Evolutionary conservation across 2,113 vertebrate species (phyloP).

Genomic region (Prolemur simus): DNA sequence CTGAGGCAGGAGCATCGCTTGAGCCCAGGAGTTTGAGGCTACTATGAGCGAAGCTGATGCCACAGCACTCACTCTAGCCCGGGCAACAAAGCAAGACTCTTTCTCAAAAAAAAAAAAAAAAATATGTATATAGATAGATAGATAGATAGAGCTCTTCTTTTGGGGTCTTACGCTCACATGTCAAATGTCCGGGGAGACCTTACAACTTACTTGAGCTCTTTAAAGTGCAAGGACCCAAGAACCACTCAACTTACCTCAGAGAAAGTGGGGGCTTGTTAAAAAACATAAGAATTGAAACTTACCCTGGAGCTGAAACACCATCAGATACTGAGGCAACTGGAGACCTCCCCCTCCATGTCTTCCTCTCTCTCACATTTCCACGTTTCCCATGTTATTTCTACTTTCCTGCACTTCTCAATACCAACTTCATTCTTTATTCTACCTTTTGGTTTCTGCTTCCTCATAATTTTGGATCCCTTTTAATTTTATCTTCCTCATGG

Average conservation of each 20-base stretch:
- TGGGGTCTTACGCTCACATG: background rate
- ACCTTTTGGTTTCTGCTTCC: background rate
- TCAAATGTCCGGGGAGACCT: background rate
- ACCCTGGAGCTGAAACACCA: background rate
- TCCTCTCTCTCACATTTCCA: background rate
- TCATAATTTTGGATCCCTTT: background rate
- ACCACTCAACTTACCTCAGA: slow-evolving; percentile 13
- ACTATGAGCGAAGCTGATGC: no score
- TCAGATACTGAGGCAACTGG: background rate
- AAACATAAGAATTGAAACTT: slow-evolving; percentile 1
- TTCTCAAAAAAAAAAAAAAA: no score
- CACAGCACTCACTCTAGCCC: no score
- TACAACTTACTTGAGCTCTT: slow-evolving; percentile 1
- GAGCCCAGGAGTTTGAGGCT: no score
- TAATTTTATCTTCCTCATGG: background rate
- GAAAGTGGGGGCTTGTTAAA: background rate
- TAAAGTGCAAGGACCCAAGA: slow-evolving; percentile 10
- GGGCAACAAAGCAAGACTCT: no score
- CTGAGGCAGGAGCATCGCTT: no score
- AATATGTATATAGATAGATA: no score
- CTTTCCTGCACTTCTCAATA: background rate
- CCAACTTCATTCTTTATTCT: background rate
- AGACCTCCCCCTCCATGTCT: background rate
- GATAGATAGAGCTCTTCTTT: background rate
- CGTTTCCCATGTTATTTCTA: background rate